Percentiles rank a stretch among this genome's conserved stretches.
phyloP scores from a whole-genome alignment of 2,113 vertebrate species.

The Bubalus kerabau region DNA sequence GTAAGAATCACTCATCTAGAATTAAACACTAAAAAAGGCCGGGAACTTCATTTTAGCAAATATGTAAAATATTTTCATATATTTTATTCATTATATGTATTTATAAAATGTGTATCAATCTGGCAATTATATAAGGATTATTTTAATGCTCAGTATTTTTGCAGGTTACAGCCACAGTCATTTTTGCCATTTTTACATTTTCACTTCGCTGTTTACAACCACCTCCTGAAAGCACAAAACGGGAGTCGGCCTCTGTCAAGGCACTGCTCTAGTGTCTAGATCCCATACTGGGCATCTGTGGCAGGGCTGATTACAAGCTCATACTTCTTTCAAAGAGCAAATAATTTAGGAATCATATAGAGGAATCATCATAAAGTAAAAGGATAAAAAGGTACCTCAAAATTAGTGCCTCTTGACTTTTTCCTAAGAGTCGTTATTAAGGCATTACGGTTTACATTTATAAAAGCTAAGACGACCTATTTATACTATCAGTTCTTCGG shows the following conservation, averaged over 20 bases:
- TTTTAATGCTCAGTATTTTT: not conserved
- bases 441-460: conserved; percentile 43
- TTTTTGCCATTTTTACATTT: conserved; percentile 9
- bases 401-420: conserved; percentile 11
- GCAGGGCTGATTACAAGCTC: not conserved
- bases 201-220: not conserved
- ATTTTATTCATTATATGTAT: not conserved
- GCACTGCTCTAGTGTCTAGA: not conserved
- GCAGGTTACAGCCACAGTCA: not conserved
- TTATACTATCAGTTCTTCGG: not conserved
- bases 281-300: not conserved
- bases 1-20: not conserved
- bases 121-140: not conserved
- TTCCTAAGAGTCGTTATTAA: conserved; percentile 45
- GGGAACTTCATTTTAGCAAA: not conserved
- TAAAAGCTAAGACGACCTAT: conserved; percentile 43
- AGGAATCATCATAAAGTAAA: not conserved
- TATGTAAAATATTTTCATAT: not conserved
- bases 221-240: not conserved
- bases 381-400: not conserved
- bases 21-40: not conserved
- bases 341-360: conserved; percentile 3
- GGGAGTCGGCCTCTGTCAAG: not conserved
- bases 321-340: conserved; percentile 14
- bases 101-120: not conserved